These are phyloP conservation scores for Epirrita christyi DNA, from an alignment of 2,888 invertebrate species.

Conservation along the genomic window DNA sequence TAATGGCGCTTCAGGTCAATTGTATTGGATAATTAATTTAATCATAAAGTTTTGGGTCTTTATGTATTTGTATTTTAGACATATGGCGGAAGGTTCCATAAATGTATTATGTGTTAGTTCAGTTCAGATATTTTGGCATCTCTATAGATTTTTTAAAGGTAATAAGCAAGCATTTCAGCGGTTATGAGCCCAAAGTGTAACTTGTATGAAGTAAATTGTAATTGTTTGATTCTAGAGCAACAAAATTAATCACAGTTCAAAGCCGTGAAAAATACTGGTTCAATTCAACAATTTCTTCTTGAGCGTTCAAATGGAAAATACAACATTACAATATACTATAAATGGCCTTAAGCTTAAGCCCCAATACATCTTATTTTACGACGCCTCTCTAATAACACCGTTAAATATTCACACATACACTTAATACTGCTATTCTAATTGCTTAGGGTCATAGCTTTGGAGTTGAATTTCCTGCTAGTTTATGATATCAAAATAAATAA, in stretches of 20 bases:
- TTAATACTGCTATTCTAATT: constrained; percentile 39
- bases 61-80: too few species aligned
- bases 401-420: constrained; percentile 35
- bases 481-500: constrained; percentile 26
- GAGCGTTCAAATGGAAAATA: not conserved
- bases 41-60: too few species aligned
- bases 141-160: too few species aligned
- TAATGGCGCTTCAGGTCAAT: not conserved
- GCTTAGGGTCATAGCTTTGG: constrained; percentile 26
- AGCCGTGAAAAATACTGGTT: not conserved
- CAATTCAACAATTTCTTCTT: not conserved
- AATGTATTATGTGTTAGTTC: too few species aligned
- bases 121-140: too few species aligned
- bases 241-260: not conserved
- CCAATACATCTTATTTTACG: constrained; percentile 27
- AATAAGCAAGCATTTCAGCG: too few species aligned
- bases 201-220: too few species aligned
- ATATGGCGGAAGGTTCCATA: too few species aligned
- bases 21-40: not conserved
- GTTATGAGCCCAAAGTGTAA: too few species aligned
- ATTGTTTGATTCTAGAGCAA: too few species aligned
- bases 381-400: constrained; percentile 37
- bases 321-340: not conserved
- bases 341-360: constrained; percentile 8
- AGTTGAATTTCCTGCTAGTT: constrained; percentile 30